phyloP scores from a whole-genome alignment of 2,113 vertebrate species.

The Oreochromis aureus region DNA sequence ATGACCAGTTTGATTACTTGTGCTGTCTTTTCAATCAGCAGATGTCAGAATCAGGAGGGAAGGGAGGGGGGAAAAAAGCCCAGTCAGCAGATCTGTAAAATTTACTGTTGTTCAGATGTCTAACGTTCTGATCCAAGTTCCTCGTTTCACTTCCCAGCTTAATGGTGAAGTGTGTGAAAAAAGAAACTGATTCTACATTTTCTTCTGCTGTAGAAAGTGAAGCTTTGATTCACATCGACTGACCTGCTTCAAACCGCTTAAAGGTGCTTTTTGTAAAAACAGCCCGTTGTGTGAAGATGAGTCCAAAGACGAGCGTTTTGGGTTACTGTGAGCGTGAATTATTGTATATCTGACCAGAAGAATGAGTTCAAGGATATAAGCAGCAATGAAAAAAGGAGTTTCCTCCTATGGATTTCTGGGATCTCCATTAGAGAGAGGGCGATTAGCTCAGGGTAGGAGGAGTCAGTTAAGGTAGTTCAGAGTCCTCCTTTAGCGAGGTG shows the following conservation, averaged over 20 bases:
- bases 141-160: background rate
- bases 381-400: background rate
- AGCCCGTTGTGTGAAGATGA: background rate
- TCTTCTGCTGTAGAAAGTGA: background rate
- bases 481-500: background rate
- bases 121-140: background rate
- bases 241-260: background rate
- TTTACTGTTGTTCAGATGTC: background rate
- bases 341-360: background rate
- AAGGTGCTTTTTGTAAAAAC: background rate
- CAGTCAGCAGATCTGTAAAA: background rate
- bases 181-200: background rate
- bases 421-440: background rate
- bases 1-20: background rate
- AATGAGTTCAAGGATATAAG: background rate
- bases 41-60: background rate
- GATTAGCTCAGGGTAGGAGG: background rate
- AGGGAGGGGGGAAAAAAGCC: accelerated
- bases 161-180: background rate
- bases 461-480: background rate
- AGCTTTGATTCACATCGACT: background rate
- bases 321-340: background rate
- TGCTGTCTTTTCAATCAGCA: background rate
- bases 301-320: background rate
- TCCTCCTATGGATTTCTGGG: background rate